Evolutionary conservation across 2,888 invertebrate species (phyloP).

Genomic region (Aleiodes testaceus): DNA sequence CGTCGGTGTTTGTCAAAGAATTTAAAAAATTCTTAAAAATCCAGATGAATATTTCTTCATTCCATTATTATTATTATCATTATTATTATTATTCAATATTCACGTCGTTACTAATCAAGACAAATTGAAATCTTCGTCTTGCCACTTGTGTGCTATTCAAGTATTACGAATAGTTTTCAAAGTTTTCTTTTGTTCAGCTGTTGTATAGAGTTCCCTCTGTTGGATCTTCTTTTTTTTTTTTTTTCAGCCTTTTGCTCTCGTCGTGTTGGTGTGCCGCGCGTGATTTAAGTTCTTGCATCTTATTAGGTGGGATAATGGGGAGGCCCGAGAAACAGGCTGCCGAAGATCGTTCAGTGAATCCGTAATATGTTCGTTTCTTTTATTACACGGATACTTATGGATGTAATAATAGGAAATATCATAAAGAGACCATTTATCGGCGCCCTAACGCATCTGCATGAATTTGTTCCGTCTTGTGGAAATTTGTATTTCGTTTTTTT

Average conservation of each 20-base stretch:
- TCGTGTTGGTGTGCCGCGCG: slow-evolving; percentile 50
- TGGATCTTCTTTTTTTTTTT: background rate
- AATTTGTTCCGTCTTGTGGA: slow-evolving; percentile 61
- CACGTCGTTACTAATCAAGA: slow-evolving; percentile 67
- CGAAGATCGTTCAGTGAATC: slow-evolving; percentile 68
- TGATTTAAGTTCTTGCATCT: slow-evolving; percentile 59
- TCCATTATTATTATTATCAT: slow-evolving; percentile 51
- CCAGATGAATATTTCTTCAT: slow-evolving; percentile 23
- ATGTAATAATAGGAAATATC: slow-evolving; percentile 35
- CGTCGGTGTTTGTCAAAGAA: slow-evolving; percentile 30
- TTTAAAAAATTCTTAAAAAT: slow-evolving; percentile 10
- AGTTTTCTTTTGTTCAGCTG: slow-evolving; percentile 29
- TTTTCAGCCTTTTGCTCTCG: slow-evolving; percentile 13
- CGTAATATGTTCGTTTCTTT: slow-evolving; percentile 62
- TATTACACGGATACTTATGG: slow-evolving; percentile 51
- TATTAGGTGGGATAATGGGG: slow-evolving; percentile 58
- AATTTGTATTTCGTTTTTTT: slow-evolving; percentile 32
- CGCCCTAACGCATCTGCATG: slow-evolving; percentile 56
- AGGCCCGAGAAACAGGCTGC: slow-evolving; percentile 48
- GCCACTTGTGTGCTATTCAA: slow-evolving; percentile 54
- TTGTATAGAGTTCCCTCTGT: slow-evolving; percentile 6
- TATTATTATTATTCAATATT: slow-evolving; percentile 60
- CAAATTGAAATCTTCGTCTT: slow-evolving; percentile 67
- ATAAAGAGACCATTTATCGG: background rate
- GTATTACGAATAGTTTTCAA: slow-evolving; percentile 40